A percentile compares a stretch with the other conserved stretches of the same genome.
These are phyloP conservation scores for Musca domestica DNA, from an alignment of 1,140 invertebrate genomes.

Conservation along the genomic window DNA sequence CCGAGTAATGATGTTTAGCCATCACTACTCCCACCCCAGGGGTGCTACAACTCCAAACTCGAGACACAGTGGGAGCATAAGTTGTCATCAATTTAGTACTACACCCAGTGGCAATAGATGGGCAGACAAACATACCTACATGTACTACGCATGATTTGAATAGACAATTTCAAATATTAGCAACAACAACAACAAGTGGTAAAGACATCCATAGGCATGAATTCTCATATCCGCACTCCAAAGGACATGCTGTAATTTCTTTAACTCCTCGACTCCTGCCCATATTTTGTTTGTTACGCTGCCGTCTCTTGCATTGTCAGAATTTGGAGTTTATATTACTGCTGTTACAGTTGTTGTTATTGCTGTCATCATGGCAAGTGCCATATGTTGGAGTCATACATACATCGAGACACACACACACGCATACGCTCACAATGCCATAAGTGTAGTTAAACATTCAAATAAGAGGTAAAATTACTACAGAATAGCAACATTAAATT, in stretches of 20 bases:
- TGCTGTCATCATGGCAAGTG: too few relatives aligned
- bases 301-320: too few relatives aligned
- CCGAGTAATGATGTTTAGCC: too few relatives aligned
- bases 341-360: too few relatives aligned
- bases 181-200: background rate
- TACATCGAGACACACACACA: background rate
- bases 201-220: background rate
- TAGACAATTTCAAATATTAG: conserved; percentile 10
- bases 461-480: conserved; percentile 18
- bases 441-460: conserved; percentile 17
- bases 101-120: too few relatives aligned
- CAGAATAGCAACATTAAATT: conserved; percentile 20
- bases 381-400: too few relatives aligned
- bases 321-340: too few relatives aligned
- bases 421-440: background rate
- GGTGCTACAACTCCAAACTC: too few relatives aligned
- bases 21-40: too few relatives aligned
- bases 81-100: too few relatives aligned
- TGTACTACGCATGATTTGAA: conserved; percentile 9
- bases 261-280: too few relatives aligned
- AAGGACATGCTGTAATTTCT: background rate
- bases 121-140: background rate
- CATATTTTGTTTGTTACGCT: background rate
- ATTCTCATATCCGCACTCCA: background rate
- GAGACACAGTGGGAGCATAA: too few relatives aligned